These are phyloP conservation scores for Nicator chloris DNA, from an alignment of 2,113 vertebrate species.

Conservation along the genomic window DNA sequence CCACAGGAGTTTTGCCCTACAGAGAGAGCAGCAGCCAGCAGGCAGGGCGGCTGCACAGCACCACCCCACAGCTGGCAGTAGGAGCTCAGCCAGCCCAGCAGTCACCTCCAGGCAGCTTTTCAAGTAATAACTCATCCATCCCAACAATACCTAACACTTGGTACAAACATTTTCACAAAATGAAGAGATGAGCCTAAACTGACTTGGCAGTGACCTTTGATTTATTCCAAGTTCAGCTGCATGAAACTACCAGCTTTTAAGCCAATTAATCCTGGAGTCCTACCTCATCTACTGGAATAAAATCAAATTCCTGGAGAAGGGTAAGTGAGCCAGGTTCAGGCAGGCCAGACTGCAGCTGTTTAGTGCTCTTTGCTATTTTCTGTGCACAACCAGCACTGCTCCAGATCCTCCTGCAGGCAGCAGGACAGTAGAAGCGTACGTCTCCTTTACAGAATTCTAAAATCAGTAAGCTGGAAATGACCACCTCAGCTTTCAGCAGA, in stretches of 20 bases:
- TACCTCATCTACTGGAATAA: not conserved
- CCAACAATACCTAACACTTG: not conserved
- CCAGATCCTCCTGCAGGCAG: fast-evolving
- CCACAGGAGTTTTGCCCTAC: not conserved
- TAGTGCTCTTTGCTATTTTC: not conserved
- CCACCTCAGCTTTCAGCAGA: not conserved
- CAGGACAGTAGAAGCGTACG: fast-evolving
- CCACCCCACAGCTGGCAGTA: not conserved
- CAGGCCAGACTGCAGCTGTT: not conserved
- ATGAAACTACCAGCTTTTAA: not conserved
- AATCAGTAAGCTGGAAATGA: not conserved
- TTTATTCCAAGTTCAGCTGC: not conserved
- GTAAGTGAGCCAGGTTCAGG: fast-evolving
- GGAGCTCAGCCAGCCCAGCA: not conserved
- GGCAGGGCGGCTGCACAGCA: not conserved
- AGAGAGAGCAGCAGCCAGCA: fast-evolving
- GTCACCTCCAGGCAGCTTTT: fast-evolving
- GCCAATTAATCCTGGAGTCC: not conserved
- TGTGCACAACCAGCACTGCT: not conserved
- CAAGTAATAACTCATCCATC: not conserved
- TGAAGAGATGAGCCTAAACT: not conserved
- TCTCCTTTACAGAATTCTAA: not conserved
- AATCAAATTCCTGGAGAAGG: not conserved
- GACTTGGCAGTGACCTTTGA: not conserved
- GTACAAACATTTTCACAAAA: not conserved